phyloP scores from a whole-genome alignment of 2,797 vertebrate genomes.

The Poeciliopsis gracilis region DNA sequence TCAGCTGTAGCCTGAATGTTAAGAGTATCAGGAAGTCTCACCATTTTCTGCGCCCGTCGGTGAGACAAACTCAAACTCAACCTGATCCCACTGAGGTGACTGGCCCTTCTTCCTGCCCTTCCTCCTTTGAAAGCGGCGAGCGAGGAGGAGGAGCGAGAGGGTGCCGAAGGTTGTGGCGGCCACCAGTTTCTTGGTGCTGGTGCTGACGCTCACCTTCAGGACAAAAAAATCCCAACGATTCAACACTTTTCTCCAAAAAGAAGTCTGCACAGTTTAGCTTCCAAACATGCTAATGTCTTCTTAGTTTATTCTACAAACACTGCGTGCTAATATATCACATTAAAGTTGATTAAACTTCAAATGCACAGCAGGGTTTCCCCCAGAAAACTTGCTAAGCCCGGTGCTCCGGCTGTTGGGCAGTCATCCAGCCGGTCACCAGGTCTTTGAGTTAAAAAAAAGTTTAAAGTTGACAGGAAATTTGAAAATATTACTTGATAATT shows the following conservation, averaged over 20 bases:
- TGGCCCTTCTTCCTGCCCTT: constrained; percentile 84
- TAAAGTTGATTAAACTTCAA: too few species aligned
- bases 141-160: constrained; percentile 90
- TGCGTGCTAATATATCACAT: background rate
- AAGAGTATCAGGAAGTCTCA: constrained; percentile 40
- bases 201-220: constrained; percentile 86
- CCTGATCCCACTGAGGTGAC: constrained; percentile 83
- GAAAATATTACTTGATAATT: too few species aligned
- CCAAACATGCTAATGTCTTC: background rate
- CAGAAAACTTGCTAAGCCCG: too few species aligned
- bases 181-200: constrained; percentile 88
- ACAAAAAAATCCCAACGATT: background rate
- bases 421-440: too few species aligned
- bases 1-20: too few species aligned
- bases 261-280: background rate
- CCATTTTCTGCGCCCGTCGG: constrained; percentile 82
- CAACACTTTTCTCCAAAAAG: background rate
- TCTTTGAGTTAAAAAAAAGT: too few species aligned
- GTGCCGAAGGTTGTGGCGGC: constrained; percentile 87
- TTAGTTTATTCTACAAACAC: background rate
- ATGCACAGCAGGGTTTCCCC: too few species aligned
- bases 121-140: constrained; percentile 91
- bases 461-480: too few species aligned
- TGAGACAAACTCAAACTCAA: constrained; percentile 80
- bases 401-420: too few species aligned